Base-by-base conservation (phyloP, 1,140 invertebrate genomes). In the Trachymyrmex cornetzi region DNA sequence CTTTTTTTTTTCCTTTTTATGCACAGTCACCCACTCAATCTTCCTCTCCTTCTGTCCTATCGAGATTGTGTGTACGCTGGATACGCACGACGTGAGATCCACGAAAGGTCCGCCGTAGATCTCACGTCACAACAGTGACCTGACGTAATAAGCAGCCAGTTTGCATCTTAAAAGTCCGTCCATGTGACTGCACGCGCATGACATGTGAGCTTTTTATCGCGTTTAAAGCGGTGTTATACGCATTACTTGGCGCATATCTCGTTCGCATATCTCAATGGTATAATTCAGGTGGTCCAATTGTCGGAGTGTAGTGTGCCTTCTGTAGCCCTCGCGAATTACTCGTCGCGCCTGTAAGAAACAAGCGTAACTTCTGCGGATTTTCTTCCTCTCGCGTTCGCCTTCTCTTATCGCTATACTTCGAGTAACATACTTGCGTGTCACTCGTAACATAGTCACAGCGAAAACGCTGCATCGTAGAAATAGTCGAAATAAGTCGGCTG, bases 381-480 rank as follows among this genome's bases (percentile, higher is more conserved):
- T 55, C 55, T 30, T 53, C 50, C 48, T 24, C 22, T 14, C 59
- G 14, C 5, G 53, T 22, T 48, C 30, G 6, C 30, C 30, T 66
- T 38, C 12, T 34, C 80, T 59, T 71, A 71, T 82, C 80, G 14
- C n/a, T 12, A 16, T 44, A 24, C 57, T 63, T 44, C 57, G 81
- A 72, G n/a, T 84, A 84, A 84, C 80, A 75, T 84, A 84, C 80
- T 82, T 82, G 57, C 5, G 55, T 59, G 67, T 74, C 80, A 74
- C 80, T 81, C 79, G 66, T 81, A 81, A 81, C 66, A 81, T 57
- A 72, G 80, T 82, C 79, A 72, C 79, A 53, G 24, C 67, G 38
- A 24, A 19, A 27, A 34, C 38, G 19, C 6, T 19, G 55, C 53
- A 48, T 82, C 67, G 69, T 57, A 69, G 80, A 84, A 84, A 75